Evolutionary conservation across 2,797 vertebrate species (phyloP).

Genomic region (Smutsia temminckii): DNA sequence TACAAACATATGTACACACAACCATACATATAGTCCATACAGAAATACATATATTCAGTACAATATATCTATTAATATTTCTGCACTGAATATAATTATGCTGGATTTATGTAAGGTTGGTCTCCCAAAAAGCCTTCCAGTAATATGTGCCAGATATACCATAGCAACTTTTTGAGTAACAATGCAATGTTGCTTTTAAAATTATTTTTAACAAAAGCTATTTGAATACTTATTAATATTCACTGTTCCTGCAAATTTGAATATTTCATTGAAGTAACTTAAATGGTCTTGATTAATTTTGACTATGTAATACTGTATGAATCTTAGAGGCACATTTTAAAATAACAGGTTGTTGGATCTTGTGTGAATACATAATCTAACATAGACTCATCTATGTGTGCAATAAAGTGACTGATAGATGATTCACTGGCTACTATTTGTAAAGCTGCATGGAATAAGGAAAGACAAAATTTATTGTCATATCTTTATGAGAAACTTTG

Average conservation of each 20-base stretch:
- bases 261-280: background rate
- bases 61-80: conserved; percentile 69
- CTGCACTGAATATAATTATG: conserved; percentile 80
- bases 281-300: background rate
- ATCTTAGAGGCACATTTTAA: background rate
- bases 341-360: background rate
- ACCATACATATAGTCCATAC: background rate
- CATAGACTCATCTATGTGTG: background rate
- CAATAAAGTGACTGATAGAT: conserved; percentile 4
- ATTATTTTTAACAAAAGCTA: conserved; percentile 29
- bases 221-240: conserved; percentile 44
- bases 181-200: conserved; percentile 44
- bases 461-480: background rate
- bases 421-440: conserved; percentile 8
- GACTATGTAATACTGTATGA: background rate
- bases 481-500: background rate
- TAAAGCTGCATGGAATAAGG: conserved; percentile 12
- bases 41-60: background rate
- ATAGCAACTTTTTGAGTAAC: conserved; percentile 73
- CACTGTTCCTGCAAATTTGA: background rate
- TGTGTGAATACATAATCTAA: background rate
- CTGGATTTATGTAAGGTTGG: conserved; percentile 84
- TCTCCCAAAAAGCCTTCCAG: conserved; percentile 80
- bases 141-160: conserved; percentile 76
- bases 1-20: background rate